Evolutionary conservation across 2,113 vertebrate genomes (phyloP).

Genomic region (Salvelinus namaycush): DNA sequence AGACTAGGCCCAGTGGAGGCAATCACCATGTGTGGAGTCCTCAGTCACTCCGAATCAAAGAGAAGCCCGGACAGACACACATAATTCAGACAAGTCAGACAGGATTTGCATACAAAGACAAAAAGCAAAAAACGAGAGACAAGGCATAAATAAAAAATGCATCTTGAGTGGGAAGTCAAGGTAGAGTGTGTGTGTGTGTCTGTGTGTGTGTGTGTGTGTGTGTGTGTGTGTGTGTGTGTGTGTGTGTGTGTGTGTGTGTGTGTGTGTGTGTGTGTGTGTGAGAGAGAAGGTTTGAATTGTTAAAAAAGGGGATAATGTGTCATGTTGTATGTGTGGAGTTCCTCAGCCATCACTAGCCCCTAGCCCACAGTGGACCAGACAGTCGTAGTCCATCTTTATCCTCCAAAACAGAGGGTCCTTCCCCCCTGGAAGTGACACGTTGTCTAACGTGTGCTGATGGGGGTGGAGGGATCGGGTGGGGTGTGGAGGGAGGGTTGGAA

Average conservation of each 20-base stretch:
- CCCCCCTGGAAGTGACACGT: constrained; percentile 64
- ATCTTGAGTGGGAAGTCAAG: constrained; percentile 48
- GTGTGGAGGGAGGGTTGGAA: not conserved
- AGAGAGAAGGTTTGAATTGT: constrained; percentile 49
- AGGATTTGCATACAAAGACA: constrained; percentile 77
- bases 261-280: not conserved
- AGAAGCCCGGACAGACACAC: constrained; percentile 72
- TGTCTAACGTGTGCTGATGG: constrained; percentile 59
- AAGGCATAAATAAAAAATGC: constrained; percentile 68
- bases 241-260: not conserved
- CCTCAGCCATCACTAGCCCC: constrained; percentile 6
- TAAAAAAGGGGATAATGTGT: constrained; percentile 59
- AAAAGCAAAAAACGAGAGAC: constrained; percentile 40
- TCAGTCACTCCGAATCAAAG: constrained; percentile 76
- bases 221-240: not conserved
- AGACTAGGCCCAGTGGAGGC: constrained; percentile 75
- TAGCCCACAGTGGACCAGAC: constrained; percentile 40
- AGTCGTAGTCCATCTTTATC: constrained; percentile 56
- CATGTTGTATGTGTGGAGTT: constrained; percentile 30
- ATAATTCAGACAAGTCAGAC: constrained; percentile 75
- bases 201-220: not conserved
- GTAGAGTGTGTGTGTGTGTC: constrained; percentile 17
- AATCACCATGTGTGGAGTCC: constrained; percentile 72
- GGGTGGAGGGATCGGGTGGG: constrained; percentile 17
- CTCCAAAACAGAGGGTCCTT: constrained; percentile 30